Conservation (phyloP, 2,888 invertebrate genomes). For the Leptinotarsa peninsularis region DNA sequence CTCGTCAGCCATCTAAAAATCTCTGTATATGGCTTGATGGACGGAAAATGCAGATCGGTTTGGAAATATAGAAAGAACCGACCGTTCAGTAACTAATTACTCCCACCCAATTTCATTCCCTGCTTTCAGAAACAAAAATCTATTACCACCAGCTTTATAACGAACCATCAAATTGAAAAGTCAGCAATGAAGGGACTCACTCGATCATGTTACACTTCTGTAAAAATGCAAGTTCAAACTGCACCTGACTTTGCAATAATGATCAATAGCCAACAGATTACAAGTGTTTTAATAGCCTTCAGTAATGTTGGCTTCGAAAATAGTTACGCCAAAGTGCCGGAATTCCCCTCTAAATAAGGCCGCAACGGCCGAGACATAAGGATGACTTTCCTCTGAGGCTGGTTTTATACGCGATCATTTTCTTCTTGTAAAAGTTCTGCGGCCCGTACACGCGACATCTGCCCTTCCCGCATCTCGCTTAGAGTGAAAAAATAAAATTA, state of each 20-base stretch:
- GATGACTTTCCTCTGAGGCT: neutral
- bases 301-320: conserved; percentile 3
- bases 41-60: no score
- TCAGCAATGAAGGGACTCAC: neutral
- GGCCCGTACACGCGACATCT: conserved; percentile 26
- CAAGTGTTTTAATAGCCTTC: conserved; percentile 24
- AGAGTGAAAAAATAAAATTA: conserved; percentile 19
- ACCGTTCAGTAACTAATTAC: neutral
- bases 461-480: conserved; percentile 29
- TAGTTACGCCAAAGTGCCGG: neutral
- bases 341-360: neutral
- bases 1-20: no score
- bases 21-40: no score
- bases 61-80: no score
- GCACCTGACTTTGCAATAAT: conserved; percentile 29
- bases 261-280: conserved; percentile 26
- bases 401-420: conserved; percentile 5
- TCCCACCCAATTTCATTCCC: neutral
- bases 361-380: neutral
- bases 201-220: conserved; percentile 13
- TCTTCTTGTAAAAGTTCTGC: conserved; percentile 15
- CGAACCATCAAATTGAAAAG: conserved; percentile 11
- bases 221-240: neutral
- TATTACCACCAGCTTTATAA: neutral
- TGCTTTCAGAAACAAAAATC: neutral